phyloP scores from a whole-genome alignment of 1,140 invertebrate species.

The Pachypeltis micranthus region DNA sequence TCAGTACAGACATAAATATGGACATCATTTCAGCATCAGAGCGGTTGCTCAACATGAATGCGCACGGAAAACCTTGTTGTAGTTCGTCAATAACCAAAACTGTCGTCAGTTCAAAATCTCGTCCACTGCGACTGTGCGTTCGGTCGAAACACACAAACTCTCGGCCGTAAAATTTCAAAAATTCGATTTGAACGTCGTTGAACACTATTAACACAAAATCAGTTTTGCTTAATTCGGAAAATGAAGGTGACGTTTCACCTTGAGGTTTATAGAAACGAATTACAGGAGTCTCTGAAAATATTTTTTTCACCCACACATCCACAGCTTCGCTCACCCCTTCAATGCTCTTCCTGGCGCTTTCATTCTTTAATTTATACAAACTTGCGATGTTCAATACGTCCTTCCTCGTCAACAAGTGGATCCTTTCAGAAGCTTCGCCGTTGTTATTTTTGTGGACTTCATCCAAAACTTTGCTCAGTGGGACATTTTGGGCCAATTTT shows the following conservation, averaged over 20 bases:
- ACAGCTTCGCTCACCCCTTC: background rate
- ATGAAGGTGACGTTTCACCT: background rate
- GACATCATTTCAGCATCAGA: background rate
- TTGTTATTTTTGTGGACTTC: background rate
- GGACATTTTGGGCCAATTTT: background rate
- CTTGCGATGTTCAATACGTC: constrained; percentile 16
- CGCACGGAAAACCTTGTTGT: background rate
- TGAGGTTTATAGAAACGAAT: background rate
- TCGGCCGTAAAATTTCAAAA: background rate
- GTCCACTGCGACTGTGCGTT: background rate
- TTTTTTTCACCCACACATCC: background rate
- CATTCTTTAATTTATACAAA: constrained; percentile 5
- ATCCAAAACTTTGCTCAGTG: background rate
- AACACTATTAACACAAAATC: background rate
- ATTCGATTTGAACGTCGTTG: background rate
- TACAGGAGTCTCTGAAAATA: background rate
- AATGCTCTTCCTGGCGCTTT: background rate
- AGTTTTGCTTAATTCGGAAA: background rate
- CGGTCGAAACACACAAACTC: background rate
- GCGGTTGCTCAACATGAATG: background rate
- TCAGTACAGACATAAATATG: background rate
- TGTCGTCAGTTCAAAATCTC: background rate
- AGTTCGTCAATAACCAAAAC: background rate
- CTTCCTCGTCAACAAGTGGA: constrained; percentile 10
- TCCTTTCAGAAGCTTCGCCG: background rate